Evolutionary conservation across 2,888 invertebrate species (phyloP).

Genomic region (Calliopum simillimum): DNA sequence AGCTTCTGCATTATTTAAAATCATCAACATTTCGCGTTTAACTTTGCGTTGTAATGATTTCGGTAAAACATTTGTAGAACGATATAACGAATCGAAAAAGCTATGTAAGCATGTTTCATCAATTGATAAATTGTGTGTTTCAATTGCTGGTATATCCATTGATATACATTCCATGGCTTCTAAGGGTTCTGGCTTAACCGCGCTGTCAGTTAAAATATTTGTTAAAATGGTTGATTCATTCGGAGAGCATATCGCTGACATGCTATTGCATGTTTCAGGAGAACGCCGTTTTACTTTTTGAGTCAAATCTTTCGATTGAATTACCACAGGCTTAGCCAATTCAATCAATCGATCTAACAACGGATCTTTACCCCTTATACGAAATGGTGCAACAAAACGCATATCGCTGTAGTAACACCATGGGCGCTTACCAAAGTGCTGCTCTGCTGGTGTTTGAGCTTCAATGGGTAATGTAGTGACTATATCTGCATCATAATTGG

Average conservation of each 20-base stretch:
- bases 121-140: conserved; percentile 1
- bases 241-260: background rate
- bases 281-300: background rate
- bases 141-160: conserved; percentile 35
- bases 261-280: background rate
- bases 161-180: too few relatives aligned
- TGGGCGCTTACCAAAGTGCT: conserved; percentile 15
- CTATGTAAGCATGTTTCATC: conserved; percentile 32
- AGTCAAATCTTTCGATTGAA: background rate
- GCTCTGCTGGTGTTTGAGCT: background rate
- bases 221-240: background rate
- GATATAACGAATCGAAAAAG: conserved; percentile 39
- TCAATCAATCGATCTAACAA: conserved; percentile 37
- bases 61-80: conserved; percentile 31
- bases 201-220: background rate
- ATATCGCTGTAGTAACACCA: conserved; percentile 40
- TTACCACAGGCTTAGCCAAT: conserved; percentile 35
- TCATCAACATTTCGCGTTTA: conserved; percentile 29
- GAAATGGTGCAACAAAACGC: conserved; percentile 39
- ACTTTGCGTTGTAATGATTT: conserved; percentile 31
- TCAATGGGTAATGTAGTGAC: conserved; percentile 26
- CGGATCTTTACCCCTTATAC: conserved; percentile 29
- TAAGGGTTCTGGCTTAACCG: background rate
- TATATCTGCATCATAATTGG: conserved; percentile 27
- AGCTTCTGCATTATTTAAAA: conserved; percentile 33